Percentiles rank a stretch among this genome's conserved stretches.
Conservation (phyloP, 2,797 vertebrate species). For the Neomorphus geoffroyi region DNA sequence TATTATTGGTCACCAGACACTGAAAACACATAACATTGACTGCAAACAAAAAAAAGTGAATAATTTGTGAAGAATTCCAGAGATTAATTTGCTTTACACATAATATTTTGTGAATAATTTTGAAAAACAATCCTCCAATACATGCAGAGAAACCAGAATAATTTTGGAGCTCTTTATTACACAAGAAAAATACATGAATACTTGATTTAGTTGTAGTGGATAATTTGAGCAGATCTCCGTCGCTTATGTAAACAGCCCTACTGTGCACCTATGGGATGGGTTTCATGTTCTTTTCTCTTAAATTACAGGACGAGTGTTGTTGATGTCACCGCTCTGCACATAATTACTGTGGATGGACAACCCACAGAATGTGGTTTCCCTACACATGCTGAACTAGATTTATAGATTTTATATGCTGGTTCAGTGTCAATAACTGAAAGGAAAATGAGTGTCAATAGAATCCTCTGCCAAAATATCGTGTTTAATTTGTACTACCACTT, state of each 20-base stretch:
- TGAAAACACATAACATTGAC: neutral
- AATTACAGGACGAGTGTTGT: neutral
- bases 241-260: neutral
- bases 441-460: neutral
- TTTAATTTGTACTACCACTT: neutral
- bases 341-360: neutral
- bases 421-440: neutral
- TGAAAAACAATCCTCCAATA: neutral
- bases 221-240: neutral
- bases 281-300: neutral
- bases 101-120: neutral
- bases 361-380: fast-evolving
- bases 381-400: neutral
- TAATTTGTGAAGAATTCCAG: neutral
- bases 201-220: neutral
- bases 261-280: neutral
- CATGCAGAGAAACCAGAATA: neutral
- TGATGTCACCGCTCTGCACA: neutral
- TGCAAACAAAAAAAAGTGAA: neutral
- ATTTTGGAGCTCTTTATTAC: neutral
- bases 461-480: neutral
- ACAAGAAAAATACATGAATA: too few species aligned
- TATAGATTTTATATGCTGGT: neutral
- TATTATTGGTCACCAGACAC: neutral
- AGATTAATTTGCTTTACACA: neutral